These are phyloP conservation scores for Morpho deidamia DNA, from an alignment of 2,888 invertebrate genomes.

Conservation along the genomic window DNA sequence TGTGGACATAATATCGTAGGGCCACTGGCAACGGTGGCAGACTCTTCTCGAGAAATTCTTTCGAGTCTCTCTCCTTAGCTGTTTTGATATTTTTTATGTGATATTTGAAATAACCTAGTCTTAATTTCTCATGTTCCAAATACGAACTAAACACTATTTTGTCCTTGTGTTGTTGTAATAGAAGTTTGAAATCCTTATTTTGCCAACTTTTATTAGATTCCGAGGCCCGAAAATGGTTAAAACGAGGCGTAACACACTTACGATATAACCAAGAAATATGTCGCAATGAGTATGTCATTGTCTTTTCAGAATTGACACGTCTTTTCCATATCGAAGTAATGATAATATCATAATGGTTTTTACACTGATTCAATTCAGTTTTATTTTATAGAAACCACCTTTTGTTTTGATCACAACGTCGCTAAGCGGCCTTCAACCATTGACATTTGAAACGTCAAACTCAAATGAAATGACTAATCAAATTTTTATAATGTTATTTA, in stretches of 20 bases:
- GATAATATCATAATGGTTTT: neutral
- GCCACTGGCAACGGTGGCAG: slow-evolving; percentile 71
- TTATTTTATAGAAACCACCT: too few relatives aligned
- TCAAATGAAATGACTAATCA: too few relatives aligned
- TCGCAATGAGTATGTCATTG: slow-evolving; percentile 47
- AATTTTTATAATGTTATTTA: too few relatives aligned
- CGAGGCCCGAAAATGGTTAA: slow-evolving; percentile 34
- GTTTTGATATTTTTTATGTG: slow-evolving; percentile 45
- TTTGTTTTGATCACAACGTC: too few relatives aligned
- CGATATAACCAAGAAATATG: slow-evolving; percentile 65
- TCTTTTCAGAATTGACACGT: neutral
- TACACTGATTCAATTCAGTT: neutral
- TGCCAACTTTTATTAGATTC: slow-evolving; percentile 29
- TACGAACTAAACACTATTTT: slow-evolving; percentile 66
- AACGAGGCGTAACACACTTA: slow-evolving; percentile 38
- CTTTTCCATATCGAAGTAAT: neutral
- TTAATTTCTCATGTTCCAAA: slow-evolving; percentile 57
- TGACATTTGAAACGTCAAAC: too few relatives aligned
- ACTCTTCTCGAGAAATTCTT: slow-evolving; percentile 37
- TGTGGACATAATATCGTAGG: slow-evolving; percentile 67
- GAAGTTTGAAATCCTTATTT: slow-evolving; percentile 38
- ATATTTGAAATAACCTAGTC: slow-evolving; percentile 54
- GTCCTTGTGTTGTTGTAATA: slow-evolving; percentile 49
- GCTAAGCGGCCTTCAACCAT: too few relatives aligned
- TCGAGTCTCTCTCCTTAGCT: slow-evolving; percentile 37